phyloP scores from a whole-genome alignment of 1,140 invertebrate genomes.

The Pogonomyrmex barbatus region DNA sequence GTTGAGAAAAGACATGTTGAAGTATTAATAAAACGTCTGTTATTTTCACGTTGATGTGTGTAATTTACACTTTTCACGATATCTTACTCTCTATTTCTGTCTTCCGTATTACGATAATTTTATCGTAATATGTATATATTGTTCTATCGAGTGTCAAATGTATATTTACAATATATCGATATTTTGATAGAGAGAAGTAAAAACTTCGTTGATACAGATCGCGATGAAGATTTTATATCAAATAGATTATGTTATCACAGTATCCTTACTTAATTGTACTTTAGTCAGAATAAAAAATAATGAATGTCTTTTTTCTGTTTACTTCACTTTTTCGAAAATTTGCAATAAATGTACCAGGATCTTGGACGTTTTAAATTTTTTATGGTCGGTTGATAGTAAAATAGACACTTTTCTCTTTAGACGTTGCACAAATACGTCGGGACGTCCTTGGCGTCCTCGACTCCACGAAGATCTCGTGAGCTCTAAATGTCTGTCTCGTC shows the following conservation, averaged over 20 bases:
- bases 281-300: too few relatives aligned
- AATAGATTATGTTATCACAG: constrained; percentile 26
- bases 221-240: neutral
- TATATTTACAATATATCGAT: neutral
- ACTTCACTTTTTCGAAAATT: neutral
- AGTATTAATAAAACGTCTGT: neutral
- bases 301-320: neutral
- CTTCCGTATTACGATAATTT: constrained; percentile 7
- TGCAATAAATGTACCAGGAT: neutral
- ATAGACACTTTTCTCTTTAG: neutral
- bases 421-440: neutral
- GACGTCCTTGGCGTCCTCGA: constrained; percentile 20
- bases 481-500: constrained; percentile 38
- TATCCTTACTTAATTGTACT: neutral
- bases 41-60: neutral
- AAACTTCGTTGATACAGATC: neutral
- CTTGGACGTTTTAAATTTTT: neutral
- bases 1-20: constrained; percentile 80
- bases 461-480: constrained; percentile 41
- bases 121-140: neutral
- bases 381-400: neutral
- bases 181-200: neutral
- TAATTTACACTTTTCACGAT: neutral
- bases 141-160: neutral
- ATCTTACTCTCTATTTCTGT: neutral